Conservation (phyloP, 2,888 invertebrate genomes). For the Smittia sp. region DNA sequence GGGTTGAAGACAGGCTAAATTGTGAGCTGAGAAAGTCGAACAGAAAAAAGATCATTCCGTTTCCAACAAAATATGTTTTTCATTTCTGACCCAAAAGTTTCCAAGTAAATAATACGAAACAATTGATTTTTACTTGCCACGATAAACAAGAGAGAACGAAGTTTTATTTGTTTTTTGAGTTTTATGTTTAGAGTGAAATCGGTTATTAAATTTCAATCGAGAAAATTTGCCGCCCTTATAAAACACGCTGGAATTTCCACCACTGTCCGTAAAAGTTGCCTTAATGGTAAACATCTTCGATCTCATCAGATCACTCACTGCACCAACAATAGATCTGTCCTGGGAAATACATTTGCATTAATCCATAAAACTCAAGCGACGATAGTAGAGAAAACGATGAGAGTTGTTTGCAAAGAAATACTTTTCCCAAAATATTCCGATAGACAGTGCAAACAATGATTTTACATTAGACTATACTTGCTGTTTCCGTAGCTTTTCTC, state of each 20-base stretch:
- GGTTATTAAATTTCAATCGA: conserved; percentile 33
- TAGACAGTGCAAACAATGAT: conserved; percentile 40
- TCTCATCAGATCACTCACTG: background rate
- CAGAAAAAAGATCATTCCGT: too few species aligned
- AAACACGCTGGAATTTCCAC: background rate
- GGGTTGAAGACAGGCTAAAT: too few species aligned
- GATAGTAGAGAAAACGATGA: background rate
- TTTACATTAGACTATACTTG: conserved; percentile 20
- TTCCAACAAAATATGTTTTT: too few species aligned
- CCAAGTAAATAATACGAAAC: too few species aligned
- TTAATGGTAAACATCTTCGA: too few species aligned
- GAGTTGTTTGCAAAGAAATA: conserved; percentile 13
- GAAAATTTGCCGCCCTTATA: background rate
- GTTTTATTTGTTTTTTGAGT: conserved; percentile 22
- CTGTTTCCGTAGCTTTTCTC: background rate
- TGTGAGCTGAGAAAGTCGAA: background rate
- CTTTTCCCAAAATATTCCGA: conserved; percentile 22
- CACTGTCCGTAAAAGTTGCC: background rate
- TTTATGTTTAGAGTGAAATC: background rate
- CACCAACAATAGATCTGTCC: conserved; percentile 24
- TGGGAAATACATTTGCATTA: background rate
- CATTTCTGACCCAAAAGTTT: too few species aligned
- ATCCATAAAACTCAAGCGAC: background rate
- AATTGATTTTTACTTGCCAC: background rate
- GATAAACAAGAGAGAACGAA: background rate